Conservation (phyloP, 2,888 invertebrate species). For the Chymomyza fuscimana region DNA sequence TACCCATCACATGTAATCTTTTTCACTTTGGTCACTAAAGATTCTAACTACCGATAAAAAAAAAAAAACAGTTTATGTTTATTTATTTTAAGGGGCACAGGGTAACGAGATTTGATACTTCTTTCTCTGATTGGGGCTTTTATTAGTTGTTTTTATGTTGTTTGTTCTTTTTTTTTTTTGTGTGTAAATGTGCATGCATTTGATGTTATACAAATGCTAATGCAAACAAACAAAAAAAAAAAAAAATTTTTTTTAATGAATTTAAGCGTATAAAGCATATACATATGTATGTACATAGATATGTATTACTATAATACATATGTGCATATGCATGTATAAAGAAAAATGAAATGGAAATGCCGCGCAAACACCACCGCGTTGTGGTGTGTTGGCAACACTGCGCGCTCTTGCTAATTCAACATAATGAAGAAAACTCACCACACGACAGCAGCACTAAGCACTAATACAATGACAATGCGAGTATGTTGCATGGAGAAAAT, state of each 20-base stretch:
- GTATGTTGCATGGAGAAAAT: neutral
- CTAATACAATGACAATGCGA: neutral
- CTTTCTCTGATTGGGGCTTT: no score
- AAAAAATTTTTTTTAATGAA: neutral
- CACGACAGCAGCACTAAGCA: neutral
- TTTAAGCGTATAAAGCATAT: neutral
- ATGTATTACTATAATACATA: neutral
- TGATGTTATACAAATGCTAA: no score
- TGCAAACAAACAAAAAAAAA: no score
- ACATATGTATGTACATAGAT: neutral
- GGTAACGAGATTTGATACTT: no score
- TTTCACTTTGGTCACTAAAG: no score
- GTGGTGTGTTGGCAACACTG: constrained; percentile 43
- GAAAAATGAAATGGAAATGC: constrained; percentile 26
- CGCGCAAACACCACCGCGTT: constrained; percentile 36
- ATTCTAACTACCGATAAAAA: no score
- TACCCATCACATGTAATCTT: no score
- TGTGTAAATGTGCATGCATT: no score
- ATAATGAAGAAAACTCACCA: constrained; percentile 22
- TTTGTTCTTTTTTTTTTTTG: no score
- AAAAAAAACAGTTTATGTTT: no score
- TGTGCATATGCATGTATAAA: neutral
- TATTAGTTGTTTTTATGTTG: no score
- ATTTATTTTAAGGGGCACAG: no score
- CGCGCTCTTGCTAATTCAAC: constrained; percentile 30